A percentile compares a stretch with the other conserved stretches of the same genome.
Evolutionary conservation across 2,113 vertebrate species (phyloP).

Genomic region (Ictalurus furcatus): DNA sequence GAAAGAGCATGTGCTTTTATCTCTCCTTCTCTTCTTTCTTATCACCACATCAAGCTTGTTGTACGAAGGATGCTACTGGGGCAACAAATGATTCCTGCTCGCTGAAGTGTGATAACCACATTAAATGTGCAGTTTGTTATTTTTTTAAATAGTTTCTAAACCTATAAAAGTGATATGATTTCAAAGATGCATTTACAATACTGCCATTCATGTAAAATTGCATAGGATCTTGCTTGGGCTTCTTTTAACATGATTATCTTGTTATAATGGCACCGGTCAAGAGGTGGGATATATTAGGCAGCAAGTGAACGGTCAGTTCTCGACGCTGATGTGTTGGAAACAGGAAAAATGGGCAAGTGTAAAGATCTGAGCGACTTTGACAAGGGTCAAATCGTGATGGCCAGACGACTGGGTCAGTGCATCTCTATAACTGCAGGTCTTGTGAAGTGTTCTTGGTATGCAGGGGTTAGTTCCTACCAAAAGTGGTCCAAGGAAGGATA

Average conservation of each 20-base stretch:
- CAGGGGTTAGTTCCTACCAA: too few species aligned
- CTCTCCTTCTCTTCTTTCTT: neutral
- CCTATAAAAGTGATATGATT: neutral
- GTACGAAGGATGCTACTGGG: conserved; percentile 52
- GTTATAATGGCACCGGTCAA: too few species aligned
- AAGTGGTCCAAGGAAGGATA: too few species aligned
- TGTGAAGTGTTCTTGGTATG: too few species aligned
- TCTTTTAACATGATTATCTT: neutral
- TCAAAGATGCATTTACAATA: neutral
- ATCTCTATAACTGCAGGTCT: too few species aligned
- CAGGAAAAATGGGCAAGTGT: too few species aligned
- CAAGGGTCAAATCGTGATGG: too few species aligned
- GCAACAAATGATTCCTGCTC: conserved; percentile 68
- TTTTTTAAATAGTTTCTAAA: neutral
- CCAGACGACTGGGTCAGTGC: too few species aligned
- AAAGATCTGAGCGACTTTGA: too few species aligned
- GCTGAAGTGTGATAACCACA: conserved; percentile 67
- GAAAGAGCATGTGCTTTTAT: neutral
- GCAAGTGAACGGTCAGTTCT: too few species aligned
- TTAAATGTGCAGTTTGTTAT: conserved; percentile 50
- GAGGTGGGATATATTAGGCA: too few species aligned
- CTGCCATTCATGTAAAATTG: neutral
- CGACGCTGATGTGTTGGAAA: too few species aligned
- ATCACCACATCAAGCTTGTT: neutral
- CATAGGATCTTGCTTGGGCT: neutral